Evolutionary conservation across 2,888 invertebrate species (phyloP), one percentile per base, ranked within the genome.

Genomic region (Biston stratarius): DNA sequence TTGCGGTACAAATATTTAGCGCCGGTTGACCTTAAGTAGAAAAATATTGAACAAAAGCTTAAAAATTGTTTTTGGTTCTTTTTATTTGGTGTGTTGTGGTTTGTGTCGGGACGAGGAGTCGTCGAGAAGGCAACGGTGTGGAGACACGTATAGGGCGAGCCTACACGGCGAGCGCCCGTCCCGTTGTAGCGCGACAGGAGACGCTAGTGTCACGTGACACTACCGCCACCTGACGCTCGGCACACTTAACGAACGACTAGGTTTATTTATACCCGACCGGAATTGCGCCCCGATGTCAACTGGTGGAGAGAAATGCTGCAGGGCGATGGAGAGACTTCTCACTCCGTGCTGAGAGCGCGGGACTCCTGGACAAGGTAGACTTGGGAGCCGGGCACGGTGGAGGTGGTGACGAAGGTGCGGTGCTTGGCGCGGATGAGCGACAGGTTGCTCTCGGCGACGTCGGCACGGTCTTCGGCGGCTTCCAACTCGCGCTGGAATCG

Each of bases 401-500:
- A 97, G 91, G 98, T 98, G 95, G 98, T 98, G 87, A 98, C 98
- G 94, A 98, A 98, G 91, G 98, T 98, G 95, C 99, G 98, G 95
- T 99, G 99, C 95, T 99, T 99, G 95, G 99, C 98, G 85, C 99
- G 97, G 95, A 99, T 98, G 92, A 99, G 95, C 82, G 97, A 96
- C 90, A 99, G 95, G 94, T 97, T 98, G 95, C 97, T 97, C 94
- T 99, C 99, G 81, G 99, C 99, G 81, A 96, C 96, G 84, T 99
- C 99, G 82, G 99, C 99, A 81, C 99, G 97, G 92, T 99, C 99
- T 92, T 99, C 99, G 77, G 99, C 99, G 61, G 99, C 99, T 91
- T 99, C 99, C 89, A 99, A 94, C 94, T 99, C 99, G 84, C 99
- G 97, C 94, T 99, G 99, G 98, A 99, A 99, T 94, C 99, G 97